Conservation (phyloP, 2,797 vertebrate species). For the Dromococcyx pavoninus region DNA sequence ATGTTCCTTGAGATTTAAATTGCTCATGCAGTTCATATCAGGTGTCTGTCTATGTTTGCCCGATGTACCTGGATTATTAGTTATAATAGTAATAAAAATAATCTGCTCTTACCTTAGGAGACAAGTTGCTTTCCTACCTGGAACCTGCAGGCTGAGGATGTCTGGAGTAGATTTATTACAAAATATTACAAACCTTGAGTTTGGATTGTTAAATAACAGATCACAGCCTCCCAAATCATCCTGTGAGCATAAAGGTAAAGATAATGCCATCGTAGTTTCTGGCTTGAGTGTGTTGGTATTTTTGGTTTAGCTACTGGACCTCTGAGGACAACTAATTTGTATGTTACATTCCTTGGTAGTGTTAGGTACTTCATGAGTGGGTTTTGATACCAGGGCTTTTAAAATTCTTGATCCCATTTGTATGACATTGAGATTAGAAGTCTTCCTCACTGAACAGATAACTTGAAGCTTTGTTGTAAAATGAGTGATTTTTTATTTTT, state of each 20-base stretch:
- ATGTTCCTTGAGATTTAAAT: background rate
- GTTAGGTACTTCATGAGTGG: background rate
- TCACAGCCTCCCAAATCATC: background rate
- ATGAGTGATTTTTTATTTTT: too few relatives aligned
- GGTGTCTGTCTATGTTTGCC: background rate
- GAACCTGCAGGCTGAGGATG: background rate
- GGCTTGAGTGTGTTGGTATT: too few relatives aligned
- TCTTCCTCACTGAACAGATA: too few relatives aligned
- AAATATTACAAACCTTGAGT: background rate
- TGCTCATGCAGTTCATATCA: background rate
- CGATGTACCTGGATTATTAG: background rate
- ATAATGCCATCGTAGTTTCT: too few relatives aligned
- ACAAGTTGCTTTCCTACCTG: too few relatives aligned
- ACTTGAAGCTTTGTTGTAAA: too few relatives aligned
- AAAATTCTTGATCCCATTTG: too few relatives aligned
- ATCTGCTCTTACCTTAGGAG: background rate
- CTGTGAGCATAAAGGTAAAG: background rate
- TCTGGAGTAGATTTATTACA: background rate
- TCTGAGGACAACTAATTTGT: too few relatives aligned
- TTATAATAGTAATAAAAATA: background rate
- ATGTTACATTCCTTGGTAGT: accelerated
- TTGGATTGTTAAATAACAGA: background rate
- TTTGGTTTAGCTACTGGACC: too few relatives aligned
- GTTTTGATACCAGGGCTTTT: too few relatives aligned
- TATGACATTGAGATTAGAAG: too few relatives aligned